Evolutionary conservation across 37 sponge, comb jelly and placozoan genomes (phyloP).

Genomic region (Halichondria panicea): DNA sequence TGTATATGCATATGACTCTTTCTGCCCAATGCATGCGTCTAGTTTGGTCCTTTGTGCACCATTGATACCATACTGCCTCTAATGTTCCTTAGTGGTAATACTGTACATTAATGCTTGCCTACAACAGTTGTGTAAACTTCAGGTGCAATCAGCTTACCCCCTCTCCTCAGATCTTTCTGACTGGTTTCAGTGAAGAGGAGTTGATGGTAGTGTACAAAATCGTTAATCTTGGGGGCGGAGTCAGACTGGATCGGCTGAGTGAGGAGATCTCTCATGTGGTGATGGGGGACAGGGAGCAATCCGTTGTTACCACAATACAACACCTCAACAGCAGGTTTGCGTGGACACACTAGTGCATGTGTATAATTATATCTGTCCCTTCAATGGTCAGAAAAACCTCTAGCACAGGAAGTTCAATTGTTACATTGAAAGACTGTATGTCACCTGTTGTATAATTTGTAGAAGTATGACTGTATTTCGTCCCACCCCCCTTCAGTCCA

Average conservation of each 20-base stretch:
- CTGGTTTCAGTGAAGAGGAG: slow-evolving; percentile 58
- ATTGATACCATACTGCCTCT: too few species aligned
- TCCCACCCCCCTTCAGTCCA: slow-evolving; percentile 15
- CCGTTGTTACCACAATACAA: neutral
- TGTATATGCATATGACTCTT: too few species aligned
- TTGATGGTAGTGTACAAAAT: slow-evolving; percentile 39
- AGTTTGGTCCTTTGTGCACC: neutral
- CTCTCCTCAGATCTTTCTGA: slow-evolving; percentile 47
- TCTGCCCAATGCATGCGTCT: too few species aligned
- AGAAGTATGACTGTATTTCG: neutral
- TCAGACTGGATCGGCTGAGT: slow-evolving; percentile 43
- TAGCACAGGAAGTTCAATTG: too few species aligned
- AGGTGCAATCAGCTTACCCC: too few species aligned
- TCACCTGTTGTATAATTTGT: neutral
- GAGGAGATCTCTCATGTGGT: slow-evolving; percentile 61
- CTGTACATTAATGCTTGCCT: too few species aligned
- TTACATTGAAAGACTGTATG: neutral
- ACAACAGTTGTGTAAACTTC: too few species aligned
- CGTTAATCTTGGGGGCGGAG: slow-evolving; percentile 62
- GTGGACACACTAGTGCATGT: too few species aligned
- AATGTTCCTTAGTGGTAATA: too few species aligned
- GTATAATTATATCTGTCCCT: too few species aligned
- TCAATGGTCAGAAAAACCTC: too few species aligned
- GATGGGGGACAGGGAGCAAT: slow-evolving; percentile 28
- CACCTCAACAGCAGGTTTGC: neutral